phyloP scores from a whole-genome alignment of 53 echinoderm and acorn worm species.

The Stichopus horrens region DNA sequence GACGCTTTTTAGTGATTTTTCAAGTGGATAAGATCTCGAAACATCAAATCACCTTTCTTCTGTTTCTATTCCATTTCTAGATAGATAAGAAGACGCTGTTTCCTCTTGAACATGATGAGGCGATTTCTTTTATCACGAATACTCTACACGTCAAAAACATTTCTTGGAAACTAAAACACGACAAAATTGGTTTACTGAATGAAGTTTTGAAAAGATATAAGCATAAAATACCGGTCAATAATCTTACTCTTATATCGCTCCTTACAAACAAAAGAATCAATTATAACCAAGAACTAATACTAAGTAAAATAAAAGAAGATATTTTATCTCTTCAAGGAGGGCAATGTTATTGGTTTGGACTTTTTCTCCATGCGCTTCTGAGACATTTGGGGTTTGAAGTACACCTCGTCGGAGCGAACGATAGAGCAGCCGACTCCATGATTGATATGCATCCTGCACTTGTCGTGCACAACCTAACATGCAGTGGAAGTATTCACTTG shows the following conservation, averaged over 20 bases:
- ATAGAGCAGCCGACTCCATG: background rate
- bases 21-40: too few species aligned
- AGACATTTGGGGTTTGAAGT: background rate
- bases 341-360: background rate
- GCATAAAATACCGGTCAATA: background rate
- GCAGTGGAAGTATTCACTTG: background rate
- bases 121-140: background rate
- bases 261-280: background rate
- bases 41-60: too few species aligned
- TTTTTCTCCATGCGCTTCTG: background rate
- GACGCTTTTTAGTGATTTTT: too few species aligned
- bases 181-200: background rate
- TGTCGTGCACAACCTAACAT: background rate
- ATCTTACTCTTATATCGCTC: background rate
- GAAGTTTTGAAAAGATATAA: background rate
- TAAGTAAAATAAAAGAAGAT: background rate
- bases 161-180: background rate
- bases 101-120: background rate
- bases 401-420: background rate
- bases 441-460: background rate
- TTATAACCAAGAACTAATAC: background rate
- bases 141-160: background rate
- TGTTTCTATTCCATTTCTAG: too few species aligned
- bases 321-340: background rate
- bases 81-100: background rate